Evolutionary conservation across 2,113 vertebrate species (phyloP).

Genomic region (Pterophyllum scalare): DNA sequence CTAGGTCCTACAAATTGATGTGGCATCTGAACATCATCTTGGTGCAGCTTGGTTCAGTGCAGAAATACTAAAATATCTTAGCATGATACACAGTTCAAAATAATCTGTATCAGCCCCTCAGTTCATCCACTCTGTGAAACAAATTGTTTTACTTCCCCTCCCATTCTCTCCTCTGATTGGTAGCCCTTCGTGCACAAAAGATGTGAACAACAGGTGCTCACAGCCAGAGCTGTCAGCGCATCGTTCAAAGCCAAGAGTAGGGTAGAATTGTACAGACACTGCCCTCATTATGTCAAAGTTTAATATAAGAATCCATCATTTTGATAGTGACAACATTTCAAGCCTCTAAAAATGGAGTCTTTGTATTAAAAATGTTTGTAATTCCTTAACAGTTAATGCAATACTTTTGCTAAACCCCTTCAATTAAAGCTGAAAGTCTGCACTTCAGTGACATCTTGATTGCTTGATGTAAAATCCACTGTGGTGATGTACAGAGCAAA

Average conservation of each 20-base stretch:
- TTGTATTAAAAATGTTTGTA: not conserved
- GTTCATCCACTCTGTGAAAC: not conserved
- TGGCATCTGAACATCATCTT: no score
- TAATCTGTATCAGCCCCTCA: not conserved
- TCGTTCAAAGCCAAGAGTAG: not conserved
- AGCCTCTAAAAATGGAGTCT: not conserved
- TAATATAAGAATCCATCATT: not conserved
- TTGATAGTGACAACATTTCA: not conserved
- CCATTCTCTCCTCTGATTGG: not conserved
- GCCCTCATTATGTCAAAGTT: not conserved
- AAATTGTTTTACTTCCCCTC: not conserved
- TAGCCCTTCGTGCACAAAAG: not conserved
- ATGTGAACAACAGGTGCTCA: no score
- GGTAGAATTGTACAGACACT: not conserved
- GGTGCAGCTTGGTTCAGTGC: no score
- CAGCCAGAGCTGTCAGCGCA: no score
- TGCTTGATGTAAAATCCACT: no score
- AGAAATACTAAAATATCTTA: not conserved
- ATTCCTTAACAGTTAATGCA: no score
- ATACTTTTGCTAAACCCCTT: no score
- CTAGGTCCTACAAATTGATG: not conserved
- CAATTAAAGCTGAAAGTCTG: no score
- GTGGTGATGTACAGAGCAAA: no score
- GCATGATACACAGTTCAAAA: not conserved
- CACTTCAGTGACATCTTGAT: no score